Percentiles rank a stretch among this genome's conserved stretches.
Conservation (phyloP, 2,888 invertebrate genomes). For the Odontocerum albicorne region DNA sequence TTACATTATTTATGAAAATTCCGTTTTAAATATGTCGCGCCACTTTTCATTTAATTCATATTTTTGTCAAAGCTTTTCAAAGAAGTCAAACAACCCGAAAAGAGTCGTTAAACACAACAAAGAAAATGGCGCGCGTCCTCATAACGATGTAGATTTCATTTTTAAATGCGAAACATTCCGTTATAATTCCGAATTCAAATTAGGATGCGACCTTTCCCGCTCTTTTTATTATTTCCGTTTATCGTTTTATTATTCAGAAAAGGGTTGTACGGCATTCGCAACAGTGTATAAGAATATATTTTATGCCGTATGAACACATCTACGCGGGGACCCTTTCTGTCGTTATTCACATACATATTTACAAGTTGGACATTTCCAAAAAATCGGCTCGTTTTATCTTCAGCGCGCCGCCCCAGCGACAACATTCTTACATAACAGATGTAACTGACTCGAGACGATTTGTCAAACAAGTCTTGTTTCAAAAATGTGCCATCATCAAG, state of each 20-base stretch:
- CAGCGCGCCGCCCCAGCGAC: too few relatives aligned
- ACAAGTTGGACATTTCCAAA: too few relatives aligned
- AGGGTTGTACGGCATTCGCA: background rate
- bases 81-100: background rate
- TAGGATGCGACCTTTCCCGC: conserved; percentile 6
- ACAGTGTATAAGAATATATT: conserved; percentile 1
- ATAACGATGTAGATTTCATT: background rate
- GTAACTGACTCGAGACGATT: too few relatives aligned
- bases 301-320: background rate
- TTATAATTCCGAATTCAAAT: conserved; percentile 10
- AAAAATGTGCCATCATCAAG: too few relatives aligned
- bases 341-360: too few relatives aligned
- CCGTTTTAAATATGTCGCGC: too few relatives aligned
- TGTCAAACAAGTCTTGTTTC: too few relatives aligned
- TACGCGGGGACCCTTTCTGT: too few relatives aligned
- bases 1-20: too few relatives aligned
- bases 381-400: too few relatives aligned
- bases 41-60: background rate
- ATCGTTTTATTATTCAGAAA: conserved; percentile 17
- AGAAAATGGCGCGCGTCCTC: background rate
- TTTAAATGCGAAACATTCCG: conserved; percentile 2
- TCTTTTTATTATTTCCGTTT: conserved; percentile 18
- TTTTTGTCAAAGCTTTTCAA: background rate
- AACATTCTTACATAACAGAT: too few relatives aligned
- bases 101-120: background rate